Base-by-base conservation (phyloP, 1,140 invertebrate genomes). In the Papilio polyxenes region DNA sequence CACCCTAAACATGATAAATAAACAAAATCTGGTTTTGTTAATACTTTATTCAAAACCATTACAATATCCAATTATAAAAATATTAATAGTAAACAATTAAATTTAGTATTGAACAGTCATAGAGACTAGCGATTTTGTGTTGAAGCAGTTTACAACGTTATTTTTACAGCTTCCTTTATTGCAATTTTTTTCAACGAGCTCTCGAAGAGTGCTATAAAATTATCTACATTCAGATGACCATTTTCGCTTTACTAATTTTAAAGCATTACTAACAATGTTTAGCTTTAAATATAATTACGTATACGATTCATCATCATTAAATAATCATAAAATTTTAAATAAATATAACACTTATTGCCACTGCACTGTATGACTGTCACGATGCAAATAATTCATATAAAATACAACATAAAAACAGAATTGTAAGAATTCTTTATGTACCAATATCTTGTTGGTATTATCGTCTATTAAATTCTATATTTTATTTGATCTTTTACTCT, bases 161-260 rank as follows among this genome's bases (percentile, higher is more conserved):
- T 76, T 76, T 76, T 76, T 76, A 0, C 44, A 17, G 48, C 4
- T 23, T 76, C 20, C 44, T 80, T 80, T 48, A 69, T 80, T 80
- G 40, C 78, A 80, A 44, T n/a, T 40, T 31, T 49, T n/a, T 76
- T 76, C 6, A 49, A 4, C n/a, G 75, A 76, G n/a, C 48, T 51
- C 10, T 76, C 10, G 44, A 76, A 76, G 15, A 76, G n/a, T 48
- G n/a, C 44, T 11, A 76, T 76, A 76, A 76, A 76, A 0, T 51
- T 31, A 49, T 76, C 75, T 11, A 31, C 44, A 76, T 76, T 51
- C 6, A 76, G 20, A 5, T 76, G 75, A 51, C 75, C 75, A 51
- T 76, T 23, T 20, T 76, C n/a, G 11, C 15, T n/a, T n/a, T n/a
- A n/a, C n/a, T n/a, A n/a, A n/a, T n/a, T n/a, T n/a, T n/a, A n/a